Percentiles rank a stretch among this genome's conserved stretches.
Evolutionary conservation across 2,888 invertebrate genomes (phyloP).

Genomic region (Dolichomitus sp.): DNA sequence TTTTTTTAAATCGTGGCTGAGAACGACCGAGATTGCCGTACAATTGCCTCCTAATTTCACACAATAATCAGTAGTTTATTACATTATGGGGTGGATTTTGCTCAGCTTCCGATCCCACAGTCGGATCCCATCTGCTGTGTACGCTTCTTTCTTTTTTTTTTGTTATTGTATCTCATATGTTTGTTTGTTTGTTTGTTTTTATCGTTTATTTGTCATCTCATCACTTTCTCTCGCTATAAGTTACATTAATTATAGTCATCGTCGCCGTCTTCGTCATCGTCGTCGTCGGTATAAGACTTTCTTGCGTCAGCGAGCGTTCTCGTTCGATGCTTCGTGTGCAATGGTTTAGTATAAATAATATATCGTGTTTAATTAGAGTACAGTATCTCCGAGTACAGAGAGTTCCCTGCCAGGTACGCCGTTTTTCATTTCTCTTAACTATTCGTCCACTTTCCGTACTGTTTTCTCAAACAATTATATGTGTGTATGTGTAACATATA

Average conservation of each 20-base stretch:
- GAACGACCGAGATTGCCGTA: slow-evolving; percentile 67
- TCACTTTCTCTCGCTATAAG: slow-evolving; percentile 44
- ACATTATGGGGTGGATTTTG: slow-evolving; percentile 70
- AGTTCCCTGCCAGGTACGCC: slow-evolving; percentile 67
- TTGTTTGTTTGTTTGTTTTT: slow-evolving; percentile 5
- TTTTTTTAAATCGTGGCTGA: slow-evolving; percentile 51
- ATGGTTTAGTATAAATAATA: slow-evolving; percentile 40
- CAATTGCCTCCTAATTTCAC: slow-evolving; percentile 67
- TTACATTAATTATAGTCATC: slow-evolving; percentile 37
- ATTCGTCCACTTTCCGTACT: slow-evolving; percentile 59
- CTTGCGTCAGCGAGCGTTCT: slow-evolving; percentile 36
- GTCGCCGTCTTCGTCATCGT: slow-evolving; percentile 41
- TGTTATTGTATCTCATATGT: not conserved
- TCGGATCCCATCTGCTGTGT: slow-evolving; percentile 27
- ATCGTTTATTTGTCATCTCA: slow-evolving; percentile 26
- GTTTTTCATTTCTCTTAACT: slow-evolving; percentile 57
- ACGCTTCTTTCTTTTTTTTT: slow-evolving; percentile 19
- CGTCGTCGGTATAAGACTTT: slow-evolving; percentile 13
- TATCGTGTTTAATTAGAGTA: slow-evolving; percentile 54
- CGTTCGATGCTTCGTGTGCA: slow-evolving; percentile 63
- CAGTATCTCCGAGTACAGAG: slow-evolving; percentile 67
- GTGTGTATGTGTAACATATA: slow-evolving; percentile 1
- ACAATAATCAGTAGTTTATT: slow-evolving; percentile 72
- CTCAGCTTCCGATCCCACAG: slow-evolving; percentile 54
- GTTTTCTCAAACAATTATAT: slow-evolving; percentile 62